These are phyloP conservation scores for Copsychus sechellarum DNA, from an alignment of 2,113 vertebrate genomes.

Conservation along the genomic window DNA sequence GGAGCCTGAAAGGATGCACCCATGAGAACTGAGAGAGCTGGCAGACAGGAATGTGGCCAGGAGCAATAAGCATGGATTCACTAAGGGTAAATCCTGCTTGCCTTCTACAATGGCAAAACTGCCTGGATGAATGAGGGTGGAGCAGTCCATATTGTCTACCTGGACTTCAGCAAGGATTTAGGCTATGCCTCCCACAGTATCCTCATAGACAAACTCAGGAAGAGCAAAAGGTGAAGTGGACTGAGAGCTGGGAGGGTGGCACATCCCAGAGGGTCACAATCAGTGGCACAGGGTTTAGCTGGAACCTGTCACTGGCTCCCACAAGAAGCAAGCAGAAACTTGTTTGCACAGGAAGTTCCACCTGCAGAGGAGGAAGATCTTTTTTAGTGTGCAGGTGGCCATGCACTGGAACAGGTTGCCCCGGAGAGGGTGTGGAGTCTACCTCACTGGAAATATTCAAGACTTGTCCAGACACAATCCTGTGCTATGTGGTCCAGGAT, in stretches of 20 bases:
- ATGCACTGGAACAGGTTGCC: neutral
- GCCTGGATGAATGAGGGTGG: neutral
- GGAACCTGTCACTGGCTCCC: neutral
- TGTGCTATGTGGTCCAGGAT: neutral
- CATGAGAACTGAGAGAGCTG: rapidly evolving
- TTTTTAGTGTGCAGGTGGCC: neutral
- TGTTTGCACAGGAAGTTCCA: neutral
- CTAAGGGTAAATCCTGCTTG: neutral
- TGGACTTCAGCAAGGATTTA: neutral
- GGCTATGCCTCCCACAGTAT: neutral
- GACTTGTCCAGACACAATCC: neutral
- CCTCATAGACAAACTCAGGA: neutral
- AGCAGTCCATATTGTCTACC: neutral
- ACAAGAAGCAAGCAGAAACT: neutral
- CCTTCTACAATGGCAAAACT: neutral
- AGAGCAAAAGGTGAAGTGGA: neutral
- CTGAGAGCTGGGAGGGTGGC: neutral
- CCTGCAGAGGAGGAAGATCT: neutral
- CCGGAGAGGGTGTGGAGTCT: neutral
- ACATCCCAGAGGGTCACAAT: neutral
- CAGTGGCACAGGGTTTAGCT: neutral
- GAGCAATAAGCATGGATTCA: neutral
- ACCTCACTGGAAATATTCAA: neutral
- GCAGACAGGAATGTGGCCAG: neutral
- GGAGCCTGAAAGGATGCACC: neutral